phyloP scores from a whole-genome alignment of 2,888 invertebrate genomes.

The Epistrophella euchroma region DNA sequence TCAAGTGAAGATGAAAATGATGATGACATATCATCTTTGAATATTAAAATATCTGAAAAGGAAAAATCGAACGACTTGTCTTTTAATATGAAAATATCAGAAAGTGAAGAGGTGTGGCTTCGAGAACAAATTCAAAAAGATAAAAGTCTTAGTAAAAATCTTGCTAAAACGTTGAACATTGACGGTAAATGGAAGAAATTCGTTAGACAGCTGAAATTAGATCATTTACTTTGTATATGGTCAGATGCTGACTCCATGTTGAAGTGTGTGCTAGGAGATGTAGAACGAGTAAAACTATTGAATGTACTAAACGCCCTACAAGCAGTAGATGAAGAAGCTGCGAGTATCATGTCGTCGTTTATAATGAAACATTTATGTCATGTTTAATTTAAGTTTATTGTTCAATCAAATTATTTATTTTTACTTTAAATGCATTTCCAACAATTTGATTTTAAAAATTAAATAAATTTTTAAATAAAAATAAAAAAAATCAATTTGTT shows the following conservation, averaged over 20 bases:
- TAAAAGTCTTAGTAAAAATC: constrained; percentile 81
- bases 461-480: neutral
- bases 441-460: neutral
- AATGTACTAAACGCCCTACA: constrained; percentile 3
- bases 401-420: neutral
- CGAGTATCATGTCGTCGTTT: neutral
- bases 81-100: constrained; percentile 58
- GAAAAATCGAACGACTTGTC: constrained; percentile 64
- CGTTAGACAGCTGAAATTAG: constrained; percentile 85
- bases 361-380: neutral
- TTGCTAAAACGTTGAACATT: constrained; percentile 85
- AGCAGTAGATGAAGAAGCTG: constrained; percentile 19
- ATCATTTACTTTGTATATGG: constrained; percentile 84
- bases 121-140: constrained; percentile 79
- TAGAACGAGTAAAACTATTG: constrained; percentile 2
- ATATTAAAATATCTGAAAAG: constrained; percentile 73
- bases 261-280: constrained; percentile 81
- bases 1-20: constrained; percentile 44
- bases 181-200: constrained; percentile 86
- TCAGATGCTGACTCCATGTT: constrained; percentile 86
- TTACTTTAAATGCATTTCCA: neutral
- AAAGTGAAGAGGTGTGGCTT: constrained; percentile 78
- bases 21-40: constrained; percentile 22
- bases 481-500: neutral
- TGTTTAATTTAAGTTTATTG: constrained; percentile 1